phyloP scores from a whole-genome alignment of 2,797 vertebrate genomes.

The Ctenopoma multispine region DNA sequence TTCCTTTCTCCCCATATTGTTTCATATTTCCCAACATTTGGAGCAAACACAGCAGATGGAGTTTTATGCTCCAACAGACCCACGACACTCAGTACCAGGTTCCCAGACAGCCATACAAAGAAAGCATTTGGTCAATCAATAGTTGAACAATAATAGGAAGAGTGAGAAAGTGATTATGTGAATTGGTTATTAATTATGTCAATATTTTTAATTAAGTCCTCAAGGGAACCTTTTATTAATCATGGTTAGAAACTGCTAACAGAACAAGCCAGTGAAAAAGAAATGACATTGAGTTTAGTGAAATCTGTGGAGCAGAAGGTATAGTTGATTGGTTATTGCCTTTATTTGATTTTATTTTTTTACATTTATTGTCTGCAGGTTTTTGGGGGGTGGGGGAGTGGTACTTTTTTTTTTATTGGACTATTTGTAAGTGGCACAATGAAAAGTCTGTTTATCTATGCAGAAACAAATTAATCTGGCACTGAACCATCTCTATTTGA shows the following conservation, averaged over 20 bases:
- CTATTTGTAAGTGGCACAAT: constrained; percentile 69
- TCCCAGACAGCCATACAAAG: constrained; percentile 13
- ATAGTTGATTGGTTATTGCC: background rate
- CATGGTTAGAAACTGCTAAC: constrained; percentile 34
- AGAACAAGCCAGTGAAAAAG: constrained; percentile 37
- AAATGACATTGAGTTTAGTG: constrained; percentile 31
- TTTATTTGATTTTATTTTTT: constrained; percentile 9
- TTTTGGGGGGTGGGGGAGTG: background rate
- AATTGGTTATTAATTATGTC: constrained; percentile 58
- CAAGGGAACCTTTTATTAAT: constrained; percentile 50
- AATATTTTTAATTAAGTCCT: constrained; percentile 55
- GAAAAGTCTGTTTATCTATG: constrained; percentile 73
- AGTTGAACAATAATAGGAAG: constrained; percentile 20
- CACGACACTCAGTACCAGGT: constrained; percentile 9
- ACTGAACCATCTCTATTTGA: constrained; percentile 65
- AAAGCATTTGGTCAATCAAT: constrained; percentile 11
- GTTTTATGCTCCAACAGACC: constrained; percentile 37
- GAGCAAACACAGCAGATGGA: constrained; percentile 41
- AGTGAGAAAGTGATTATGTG: constrained; percentile 35
- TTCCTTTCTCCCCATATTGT: background rate
- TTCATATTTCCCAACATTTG: constrained; percentile 18
- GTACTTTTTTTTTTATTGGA: constrained; percentile 57
- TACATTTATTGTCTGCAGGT: constrained; percentile 13
- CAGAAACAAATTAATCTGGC: constrained; percentile 73
- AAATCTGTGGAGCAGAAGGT: constrained; percentile 33